Percentiles rank a stretch among this genome's conserved stretches.
These are phyloP conservation scores for Tricholaema leucomelas DNA, from an alignment of 2,113 vertebrate species.

Conservation along the genomic window DNA sequence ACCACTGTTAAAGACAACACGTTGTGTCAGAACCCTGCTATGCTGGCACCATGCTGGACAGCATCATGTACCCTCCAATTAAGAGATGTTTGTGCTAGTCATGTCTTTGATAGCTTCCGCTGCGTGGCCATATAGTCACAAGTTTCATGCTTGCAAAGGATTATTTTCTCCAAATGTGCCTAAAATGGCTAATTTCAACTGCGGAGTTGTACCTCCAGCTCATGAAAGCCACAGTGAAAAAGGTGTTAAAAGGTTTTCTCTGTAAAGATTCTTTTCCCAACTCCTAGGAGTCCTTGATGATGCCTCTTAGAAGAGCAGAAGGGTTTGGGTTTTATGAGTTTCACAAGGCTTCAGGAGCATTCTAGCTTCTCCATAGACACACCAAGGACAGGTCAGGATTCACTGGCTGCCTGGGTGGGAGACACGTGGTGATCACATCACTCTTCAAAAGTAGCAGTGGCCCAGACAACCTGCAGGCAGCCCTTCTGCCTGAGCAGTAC, in stretches of 20 bases:
- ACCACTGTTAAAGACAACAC: neutral
- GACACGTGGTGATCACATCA: rapidly evolving
- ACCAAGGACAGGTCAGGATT: neutral
- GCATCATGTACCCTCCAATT: neutral
- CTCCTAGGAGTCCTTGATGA: neutral
- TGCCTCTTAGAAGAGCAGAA: neutral
- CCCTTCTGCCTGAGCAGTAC: rapidly evolving
- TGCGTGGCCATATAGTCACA: neutral
- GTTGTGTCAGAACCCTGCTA: constrained; percentile 5
- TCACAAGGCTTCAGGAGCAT: neutral
- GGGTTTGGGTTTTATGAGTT: neutral
- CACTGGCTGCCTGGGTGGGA: neutral
- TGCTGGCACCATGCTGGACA: neutral
- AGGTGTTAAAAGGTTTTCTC: neutral
- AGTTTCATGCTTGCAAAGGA: neutral
- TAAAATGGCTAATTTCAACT: neutral
- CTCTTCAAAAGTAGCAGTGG: neutral
- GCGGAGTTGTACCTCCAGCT: neutral
- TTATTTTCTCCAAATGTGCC: neutral
- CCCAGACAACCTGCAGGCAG: neutral
- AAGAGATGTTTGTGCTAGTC: neutral
- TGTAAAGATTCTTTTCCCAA: neutral
- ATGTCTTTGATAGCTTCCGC: neutral
- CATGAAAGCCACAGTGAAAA: rapidly evolving
- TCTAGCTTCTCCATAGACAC: rapidly evolving